Evolutionary conservation across 2,113 vertebrate genomes (phyloP).

Genomic region (Antechinus stuartii): DNA sequence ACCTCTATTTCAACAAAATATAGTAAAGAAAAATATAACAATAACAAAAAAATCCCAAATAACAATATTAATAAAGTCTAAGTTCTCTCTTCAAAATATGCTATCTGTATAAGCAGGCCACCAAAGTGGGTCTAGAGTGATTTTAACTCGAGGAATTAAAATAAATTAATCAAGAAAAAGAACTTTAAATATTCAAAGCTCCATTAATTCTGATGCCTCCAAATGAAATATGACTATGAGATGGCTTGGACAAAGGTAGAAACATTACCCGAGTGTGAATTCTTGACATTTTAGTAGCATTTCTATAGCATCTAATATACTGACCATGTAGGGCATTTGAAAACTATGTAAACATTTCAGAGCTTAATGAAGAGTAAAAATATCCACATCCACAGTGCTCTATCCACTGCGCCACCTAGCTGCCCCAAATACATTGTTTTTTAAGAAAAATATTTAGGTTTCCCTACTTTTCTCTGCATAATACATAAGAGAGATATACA

Average conservation of each 20-base stretch:
- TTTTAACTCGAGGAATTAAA: conserved; percentile 82
- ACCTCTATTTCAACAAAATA: conserved; percentile 45
- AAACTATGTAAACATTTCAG: conserved; percentile 59
- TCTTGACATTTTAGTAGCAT: conserved; percentile 41
- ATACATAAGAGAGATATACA: background rate
- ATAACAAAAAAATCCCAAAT: conserved; percentile 9
- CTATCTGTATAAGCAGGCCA: conserved; percentile 68
- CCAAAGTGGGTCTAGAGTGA: conserved; percentile 65
- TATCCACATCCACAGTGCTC: too few relatives aligned
- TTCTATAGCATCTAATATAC: conserved; percentile 19
- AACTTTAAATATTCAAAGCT: conserved; percentile 81
- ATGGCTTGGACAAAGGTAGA: conserved; percentile 67
- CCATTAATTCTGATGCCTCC: conserved; percentile 81
- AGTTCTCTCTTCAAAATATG: conserved; percentile 58
- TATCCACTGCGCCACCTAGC: too few relatives aligned
- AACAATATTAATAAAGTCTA: conserved; percentile 25
- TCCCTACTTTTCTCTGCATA: background rate
- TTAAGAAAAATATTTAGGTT: background rate
- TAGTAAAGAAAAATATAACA: conserved; percentile 26
- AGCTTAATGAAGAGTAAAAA: background rate
- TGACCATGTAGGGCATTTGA: conserved; percentile 37
- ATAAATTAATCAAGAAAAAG: conserved; percentile 80
- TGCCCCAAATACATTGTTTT: background rate
- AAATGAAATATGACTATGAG: conserved; percentile 81
- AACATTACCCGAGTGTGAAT: conserved; percentile 60